These are phyloP conservation scores for Zonotrichia leucophrys DNA, from an alignment of 2,113 vertebrate genomes.

Conservation along the genomic window DNA sequence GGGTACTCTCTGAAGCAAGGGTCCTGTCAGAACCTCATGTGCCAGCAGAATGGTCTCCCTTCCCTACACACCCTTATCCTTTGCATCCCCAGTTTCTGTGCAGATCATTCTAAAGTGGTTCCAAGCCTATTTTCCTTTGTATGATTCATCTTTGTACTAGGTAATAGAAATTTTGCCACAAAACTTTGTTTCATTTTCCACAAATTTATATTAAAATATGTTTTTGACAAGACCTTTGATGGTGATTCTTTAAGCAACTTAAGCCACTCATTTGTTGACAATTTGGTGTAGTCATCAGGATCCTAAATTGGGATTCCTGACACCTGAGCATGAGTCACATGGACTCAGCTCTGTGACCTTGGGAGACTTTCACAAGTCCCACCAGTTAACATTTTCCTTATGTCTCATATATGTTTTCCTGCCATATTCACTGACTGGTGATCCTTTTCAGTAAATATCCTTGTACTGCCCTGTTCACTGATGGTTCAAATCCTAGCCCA, in stretches of 20 bases:
- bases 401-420: neutral
- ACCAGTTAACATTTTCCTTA: neutral
- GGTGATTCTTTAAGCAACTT: neutral
- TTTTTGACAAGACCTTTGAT: neutral
- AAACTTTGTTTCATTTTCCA: neutral
- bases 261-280: neutral
- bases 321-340: neutral
- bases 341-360: neutral
- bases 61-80: neutral
- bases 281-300: neutral
- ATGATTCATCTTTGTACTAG: neutral
- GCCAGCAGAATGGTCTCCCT: neutral
- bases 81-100: neutral
- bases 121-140: neutral
- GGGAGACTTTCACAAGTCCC: neutral
- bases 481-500: neutral
- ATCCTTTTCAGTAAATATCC: neutral
- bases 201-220: neutral
- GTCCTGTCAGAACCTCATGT: neutral
- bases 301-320: rapidly evolving
- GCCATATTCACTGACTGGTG: neutral
- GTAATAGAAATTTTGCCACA: neutral
- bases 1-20: neutral
- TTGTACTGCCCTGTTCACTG: neutral
- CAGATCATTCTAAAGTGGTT: neutral